phyloP scores from a whole-genome alignment of 2,113 vertebrate genomes.

The Phycodurus eques region DNA sequence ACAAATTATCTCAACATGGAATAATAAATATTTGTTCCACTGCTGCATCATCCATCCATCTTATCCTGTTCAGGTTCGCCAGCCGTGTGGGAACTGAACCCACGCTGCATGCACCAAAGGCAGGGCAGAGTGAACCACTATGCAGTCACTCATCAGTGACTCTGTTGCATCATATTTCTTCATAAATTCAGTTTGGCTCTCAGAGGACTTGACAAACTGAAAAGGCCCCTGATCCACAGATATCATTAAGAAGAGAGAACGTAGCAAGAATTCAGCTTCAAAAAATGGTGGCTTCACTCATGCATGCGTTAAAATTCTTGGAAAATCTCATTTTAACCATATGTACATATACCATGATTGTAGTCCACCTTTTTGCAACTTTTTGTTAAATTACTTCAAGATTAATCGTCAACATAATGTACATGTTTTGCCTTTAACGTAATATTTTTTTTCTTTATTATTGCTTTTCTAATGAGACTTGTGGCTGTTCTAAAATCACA shows the following conservation, averaged over 20 bases:
- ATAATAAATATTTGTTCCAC: background rate
- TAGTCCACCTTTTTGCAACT: too few species aligned
- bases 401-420: background rate
- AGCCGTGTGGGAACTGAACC: background rate
- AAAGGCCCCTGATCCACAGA: background rate
- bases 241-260: background rate
- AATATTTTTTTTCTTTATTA: background rate
- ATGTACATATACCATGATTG: background rate
- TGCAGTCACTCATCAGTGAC: background rate
- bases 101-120: background rate
- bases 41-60: too few species aligned
- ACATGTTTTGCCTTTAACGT: background rate
- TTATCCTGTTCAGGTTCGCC: too few species aligned
- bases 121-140: background rate
- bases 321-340: background rate
- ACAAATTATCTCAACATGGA: background rate
- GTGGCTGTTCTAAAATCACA: background rate
- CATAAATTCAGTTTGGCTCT: background rate
- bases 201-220: background rate
- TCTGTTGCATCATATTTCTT: background rate
- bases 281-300: background rate
- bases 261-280: background rate
- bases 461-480: background rate
- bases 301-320: background rate
- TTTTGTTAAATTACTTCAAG: too few species aligned